These are phyloP conservation scores for Hipparchia sbordonii DNA, from an alignment of 2,888 invertebrate species.

Conservation along the genomic window DNA sequence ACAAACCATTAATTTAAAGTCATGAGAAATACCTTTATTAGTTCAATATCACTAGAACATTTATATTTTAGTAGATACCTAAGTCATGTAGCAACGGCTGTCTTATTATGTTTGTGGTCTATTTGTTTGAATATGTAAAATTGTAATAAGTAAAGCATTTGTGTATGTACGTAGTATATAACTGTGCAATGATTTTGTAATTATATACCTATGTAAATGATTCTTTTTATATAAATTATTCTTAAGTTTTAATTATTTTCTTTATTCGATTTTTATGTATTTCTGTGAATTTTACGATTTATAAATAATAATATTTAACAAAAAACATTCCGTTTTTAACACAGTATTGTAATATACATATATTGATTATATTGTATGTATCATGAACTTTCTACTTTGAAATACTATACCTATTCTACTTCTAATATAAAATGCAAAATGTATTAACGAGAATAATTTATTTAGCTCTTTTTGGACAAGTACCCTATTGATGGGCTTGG, in stretches of 20 bases:
- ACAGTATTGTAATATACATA: constrained; percentile 14
- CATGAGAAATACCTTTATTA: neutral
- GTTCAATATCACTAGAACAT: neutral
- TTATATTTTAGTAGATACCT: neutral
- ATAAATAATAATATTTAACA: neutral
- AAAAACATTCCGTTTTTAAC: constrained; percentile 22
- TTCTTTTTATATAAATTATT: constrained; percentile 1
- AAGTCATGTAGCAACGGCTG: neutral
- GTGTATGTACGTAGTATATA: neutral
- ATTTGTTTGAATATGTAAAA: neutral
- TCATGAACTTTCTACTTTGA: no score
- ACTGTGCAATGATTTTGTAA: constrained; percentile 13
- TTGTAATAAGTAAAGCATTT: neutral
- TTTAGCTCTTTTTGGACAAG: no score
- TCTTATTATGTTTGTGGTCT: neutral
- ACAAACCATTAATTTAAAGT: neutral
- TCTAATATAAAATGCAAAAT: no score
- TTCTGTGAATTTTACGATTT: constrained; percentile 16
- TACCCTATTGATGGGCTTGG: no score
- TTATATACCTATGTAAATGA: neutral
- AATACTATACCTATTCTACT: no score
- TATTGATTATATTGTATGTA: no score
- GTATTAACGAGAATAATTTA: no score
- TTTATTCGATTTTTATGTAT: constrained; percentile 10
- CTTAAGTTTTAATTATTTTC: constrained; percentile 4